Evolutionary conservation across 2,797 vertebrate genomes (phyloP), one percentile per base, ranked within the genome.

Genomic region (Vespertilio murinus): DNA sequence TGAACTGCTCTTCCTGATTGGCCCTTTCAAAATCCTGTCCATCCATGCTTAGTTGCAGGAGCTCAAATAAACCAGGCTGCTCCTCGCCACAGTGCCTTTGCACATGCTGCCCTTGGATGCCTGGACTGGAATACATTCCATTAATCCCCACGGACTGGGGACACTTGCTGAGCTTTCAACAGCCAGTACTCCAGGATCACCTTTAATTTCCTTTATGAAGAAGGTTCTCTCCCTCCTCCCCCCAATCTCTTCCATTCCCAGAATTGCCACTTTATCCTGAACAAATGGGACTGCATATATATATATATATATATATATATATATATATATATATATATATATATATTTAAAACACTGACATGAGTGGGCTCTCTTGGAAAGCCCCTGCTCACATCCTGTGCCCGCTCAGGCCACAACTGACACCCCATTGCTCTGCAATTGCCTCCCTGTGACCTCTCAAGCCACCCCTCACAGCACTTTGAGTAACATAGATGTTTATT

Each of bases 161-260:
- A 56, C n/a, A 54, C 40, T 59, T 47, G 61, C 42, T 35, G 74
- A 49, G 77, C 30, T 92, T 80, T 96, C 6, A 89, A 77, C 38
- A 95, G n/a, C 25, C 56, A 13, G 35, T 23, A 64, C 3, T 64
- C 6, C 64, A 78, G 18, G 70, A 61, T 91, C 30, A 47, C 45
- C 33, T 88, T 89, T 80, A 18, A 84, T 73, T 11, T 83, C 35
- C n/a, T 89, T 86, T 23, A 56, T n/a, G 23, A 88, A 94, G 35
- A 0, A n/a, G n/a, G 28, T 47, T 90, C 83, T 52, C 8, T 49
- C 2, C 47, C 14, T 5, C 47, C 20, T 49, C 14, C 47, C 14
- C 47, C 47, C 47, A 87, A 42, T 52, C 10, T 69, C 35, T 79
- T 79, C 47, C 47, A 35, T 22, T 47, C 40, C 56, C 69, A 69